Evolutionary conservation across 2,888 invertebrate genomes (phyloP).

Genomic region (Meteorus cinctellus): DNA sequence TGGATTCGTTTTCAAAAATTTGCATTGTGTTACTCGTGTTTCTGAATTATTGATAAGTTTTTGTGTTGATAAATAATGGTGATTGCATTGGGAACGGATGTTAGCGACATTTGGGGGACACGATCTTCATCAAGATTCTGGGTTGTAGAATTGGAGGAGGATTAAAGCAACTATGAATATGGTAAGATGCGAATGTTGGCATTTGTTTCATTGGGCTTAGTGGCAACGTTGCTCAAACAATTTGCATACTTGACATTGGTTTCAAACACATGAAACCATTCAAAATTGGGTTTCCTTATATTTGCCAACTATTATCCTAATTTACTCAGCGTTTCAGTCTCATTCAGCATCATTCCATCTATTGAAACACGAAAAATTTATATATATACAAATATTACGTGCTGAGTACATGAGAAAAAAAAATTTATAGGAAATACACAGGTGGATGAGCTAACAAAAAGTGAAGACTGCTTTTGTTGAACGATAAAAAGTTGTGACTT

Average conservation of each 20-base stretch:
- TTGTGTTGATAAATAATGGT: too few species aligned
- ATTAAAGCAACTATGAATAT: slow-evolving; percentile 64
- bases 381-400: neutral
- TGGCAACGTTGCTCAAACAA: slow-evolving; percentile 54
- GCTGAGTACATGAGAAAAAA: neutral
- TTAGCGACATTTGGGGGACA: slow-evolving; percentile 27
- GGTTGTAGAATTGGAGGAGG: slow-evolving; percentile 11
- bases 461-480: neutral
- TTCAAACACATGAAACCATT: slow-evolving; percentile 25
- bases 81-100: slow-evolving; percentile 38
- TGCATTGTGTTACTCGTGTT: neutral
- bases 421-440: too few species aligned
- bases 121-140: slow-evolving; percentile 32
- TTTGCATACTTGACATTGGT: slow-evolving; percentile 60
- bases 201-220: slow-evolving; percentile 64
- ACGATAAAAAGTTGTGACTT: neutral
- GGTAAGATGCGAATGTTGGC: slow-evolving; percentile 62
- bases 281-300: slow-evolving; percentile 21
- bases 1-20: neutral
- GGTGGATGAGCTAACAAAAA: too few species aligned
- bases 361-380: neutral
- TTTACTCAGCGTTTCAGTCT: neutral
- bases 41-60: neutral
- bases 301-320: neutral
- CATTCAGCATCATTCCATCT: neutral